phyloP scores from a whole-genome alignment of 2,113 vertebrate genomes.

The Nycticebus coucang region DNA sequence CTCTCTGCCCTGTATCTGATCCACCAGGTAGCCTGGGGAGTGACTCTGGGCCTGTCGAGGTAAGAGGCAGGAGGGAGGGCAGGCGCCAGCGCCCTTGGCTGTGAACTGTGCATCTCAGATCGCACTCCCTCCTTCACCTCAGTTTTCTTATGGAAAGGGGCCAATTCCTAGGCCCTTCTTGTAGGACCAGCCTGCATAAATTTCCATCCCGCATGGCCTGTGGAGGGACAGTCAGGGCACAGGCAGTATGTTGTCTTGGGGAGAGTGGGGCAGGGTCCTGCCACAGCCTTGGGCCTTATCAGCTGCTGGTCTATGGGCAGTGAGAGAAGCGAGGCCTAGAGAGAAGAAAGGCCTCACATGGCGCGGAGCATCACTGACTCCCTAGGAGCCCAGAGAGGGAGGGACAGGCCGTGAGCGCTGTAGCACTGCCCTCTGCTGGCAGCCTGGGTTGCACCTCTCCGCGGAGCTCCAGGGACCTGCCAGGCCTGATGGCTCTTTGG shows the following conservation, averaged over 20 bases:
- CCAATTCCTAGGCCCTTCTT: neutral
- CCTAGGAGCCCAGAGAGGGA: fast-evolving
- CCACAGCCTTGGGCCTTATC: fast-evolving
- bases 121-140: fast-evolving
- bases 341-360: neutral
- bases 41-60: neutral
- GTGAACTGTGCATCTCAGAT: neutral
- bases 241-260: no score
- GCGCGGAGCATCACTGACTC: no score
- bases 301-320: neutral
- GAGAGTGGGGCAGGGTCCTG: fast-evolving
- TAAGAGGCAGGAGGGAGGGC: fast-evolving
- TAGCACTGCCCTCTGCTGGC: slow-evolving; percentile 60
- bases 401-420: fast-evolving
- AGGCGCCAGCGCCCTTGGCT: neutral
- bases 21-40: neutral
- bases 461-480: fast-evolving
- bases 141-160: no score
- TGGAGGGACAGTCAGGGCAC: neutral
- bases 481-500: neutral
- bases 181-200: neutral
- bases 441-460: fast-evolving
- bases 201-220: no score
- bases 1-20: neutral
- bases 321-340: neutral